These are phyloP conservation scores for Silvanus unidentatus DNA, from an alignment of 2,888 invertebrate genomes.

Conservation along the genomic window DNA sequence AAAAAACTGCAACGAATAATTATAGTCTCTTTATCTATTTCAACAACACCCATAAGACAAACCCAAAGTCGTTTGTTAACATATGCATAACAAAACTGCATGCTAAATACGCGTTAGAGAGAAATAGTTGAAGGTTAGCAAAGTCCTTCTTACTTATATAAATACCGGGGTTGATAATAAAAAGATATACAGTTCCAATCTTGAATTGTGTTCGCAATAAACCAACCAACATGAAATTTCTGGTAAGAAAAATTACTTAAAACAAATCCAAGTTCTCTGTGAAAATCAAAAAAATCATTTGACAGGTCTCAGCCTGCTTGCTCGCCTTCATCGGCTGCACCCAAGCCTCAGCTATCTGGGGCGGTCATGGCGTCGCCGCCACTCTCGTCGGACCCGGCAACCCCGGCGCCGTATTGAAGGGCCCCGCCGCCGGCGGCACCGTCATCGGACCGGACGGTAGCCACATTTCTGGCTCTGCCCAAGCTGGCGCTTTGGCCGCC, in stretches of 20 bases:
- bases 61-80: neutral
- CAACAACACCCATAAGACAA: neutral
- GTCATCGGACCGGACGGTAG: conserved; percentile 42
- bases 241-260: conserved; percentile 26
- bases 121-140: conserved; percentile 27
- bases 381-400: conserved; percentile 33
- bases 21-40: neutral
- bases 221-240: conserved; percentile 32
- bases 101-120: conserved; percentile 1
- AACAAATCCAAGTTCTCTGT: neutral
- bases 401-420: conserved; percentile 34
- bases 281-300: neutral
- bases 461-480: conserved; percentile 46
- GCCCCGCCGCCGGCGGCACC: conserved; percentile 33
- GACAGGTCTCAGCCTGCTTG: conserved; percentile 25
- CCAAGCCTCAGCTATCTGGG: conserved; percentile 33
- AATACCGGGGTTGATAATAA: conserved; percentile 21
- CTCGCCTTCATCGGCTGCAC: conserved; percentile 28
- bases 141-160: conserved; percentile 24
- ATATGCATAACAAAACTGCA: neutral
- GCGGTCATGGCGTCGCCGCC: conserved; percentile 15
- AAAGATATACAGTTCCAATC: conserved; percentile 19
- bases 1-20: neutral
- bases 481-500: conserved; percentile 42
- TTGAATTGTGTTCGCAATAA: conserved; percentile 13